These are phyloP conservation scores for Origma solitaria DNA, from an alignment of 2,113 vertebrate species.

Conservation along the genomic window DNA sequence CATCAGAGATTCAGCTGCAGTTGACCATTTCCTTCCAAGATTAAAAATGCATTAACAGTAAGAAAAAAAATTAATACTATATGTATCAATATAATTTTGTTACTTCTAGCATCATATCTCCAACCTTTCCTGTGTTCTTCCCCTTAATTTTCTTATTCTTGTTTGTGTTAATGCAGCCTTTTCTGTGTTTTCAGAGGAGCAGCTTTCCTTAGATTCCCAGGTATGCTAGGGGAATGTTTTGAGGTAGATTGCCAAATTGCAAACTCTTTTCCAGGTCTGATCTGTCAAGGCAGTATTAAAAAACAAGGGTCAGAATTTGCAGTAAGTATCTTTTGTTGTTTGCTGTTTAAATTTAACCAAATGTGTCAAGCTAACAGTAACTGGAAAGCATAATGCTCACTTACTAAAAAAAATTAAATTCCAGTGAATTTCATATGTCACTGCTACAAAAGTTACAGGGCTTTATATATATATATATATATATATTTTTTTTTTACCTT, in stretches of 20 bases:
- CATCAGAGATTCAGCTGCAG: not conserved
- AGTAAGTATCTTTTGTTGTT: not conserved
- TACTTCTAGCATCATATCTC: accelerated
- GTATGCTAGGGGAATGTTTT: not conserved
- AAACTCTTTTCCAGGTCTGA: not conserved
- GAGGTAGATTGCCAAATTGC: not conserved
- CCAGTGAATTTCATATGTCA: not conserved
- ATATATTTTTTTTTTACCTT: not conserved
- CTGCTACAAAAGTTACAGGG: not conserved
- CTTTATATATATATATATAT: no score
- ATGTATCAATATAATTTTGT: not conserved
- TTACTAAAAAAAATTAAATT: not conserved
- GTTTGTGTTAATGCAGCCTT: not conserved
- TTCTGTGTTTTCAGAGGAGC: not conserved
- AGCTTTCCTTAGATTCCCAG: not conserved
- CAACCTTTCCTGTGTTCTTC: not conserved
- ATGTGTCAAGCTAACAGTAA: not conserved
- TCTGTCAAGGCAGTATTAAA: not conserved
- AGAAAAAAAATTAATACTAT: not conserved
- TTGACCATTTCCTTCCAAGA: not conserved
- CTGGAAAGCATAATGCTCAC: not conserved
- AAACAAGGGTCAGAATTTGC: not conserved
- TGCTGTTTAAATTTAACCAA: not conserved
- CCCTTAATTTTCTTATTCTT: not conserved
- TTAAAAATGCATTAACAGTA: not conserved